Evolutionary conservation across 2,113 vertebrate genomes (phyloP).

Genomic region (Rynchops niger): DNA sequence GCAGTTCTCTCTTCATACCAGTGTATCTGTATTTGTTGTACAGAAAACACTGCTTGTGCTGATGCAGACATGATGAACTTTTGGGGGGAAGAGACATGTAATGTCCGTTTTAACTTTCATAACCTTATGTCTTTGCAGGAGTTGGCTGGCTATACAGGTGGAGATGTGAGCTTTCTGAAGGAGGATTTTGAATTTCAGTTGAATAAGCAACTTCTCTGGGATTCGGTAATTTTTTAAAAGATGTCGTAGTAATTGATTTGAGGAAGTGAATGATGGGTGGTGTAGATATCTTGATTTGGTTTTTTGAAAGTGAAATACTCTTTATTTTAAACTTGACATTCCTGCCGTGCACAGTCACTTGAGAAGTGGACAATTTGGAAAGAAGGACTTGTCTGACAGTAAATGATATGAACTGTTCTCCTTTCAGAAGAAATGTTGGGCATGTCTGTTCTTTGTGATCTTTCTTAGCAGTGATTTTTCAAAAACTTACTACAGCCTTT

Average conservation of each 20-base stretch:
- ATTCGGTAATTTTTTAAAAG: constrained; percentile 78
- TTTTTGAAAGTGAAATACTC: neutral
- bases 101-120: neutral
- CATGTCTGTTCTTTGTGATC: neutral
- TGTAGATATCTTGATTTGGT: neutral
- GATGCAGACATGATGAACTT: neutral
- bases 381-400: neutral
- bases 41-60: neutral
- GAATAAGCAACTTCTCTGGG: constrained; percentile 85
- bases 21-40: neutral
- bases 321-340: neutral
- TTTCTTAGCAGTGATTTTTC: neutral
- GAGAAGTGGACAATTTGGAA: neutral
- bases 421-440: neutral
- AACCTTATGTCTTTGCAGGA: constrained; percentile 76
- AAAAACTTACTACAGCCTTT: neutral
- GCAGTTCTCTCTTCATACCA: neutral
- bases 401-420: neutral
- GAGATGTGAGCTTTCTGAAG: constrained; percentile 91
- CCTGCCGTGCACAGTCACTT: neutral
- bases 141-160: constrained; percentile 91
- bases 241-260: neutral
- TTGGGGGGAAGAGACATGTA: neutral
- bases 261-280: neutral
- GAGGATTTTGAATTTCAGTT: constrained; percentile 94